A percentile compares a stretch with the other conserved stretches of the same genome.
Conservation (phyloP, 1,140 invertebrate genomes). For the Drosophila ananassae region DNA sequence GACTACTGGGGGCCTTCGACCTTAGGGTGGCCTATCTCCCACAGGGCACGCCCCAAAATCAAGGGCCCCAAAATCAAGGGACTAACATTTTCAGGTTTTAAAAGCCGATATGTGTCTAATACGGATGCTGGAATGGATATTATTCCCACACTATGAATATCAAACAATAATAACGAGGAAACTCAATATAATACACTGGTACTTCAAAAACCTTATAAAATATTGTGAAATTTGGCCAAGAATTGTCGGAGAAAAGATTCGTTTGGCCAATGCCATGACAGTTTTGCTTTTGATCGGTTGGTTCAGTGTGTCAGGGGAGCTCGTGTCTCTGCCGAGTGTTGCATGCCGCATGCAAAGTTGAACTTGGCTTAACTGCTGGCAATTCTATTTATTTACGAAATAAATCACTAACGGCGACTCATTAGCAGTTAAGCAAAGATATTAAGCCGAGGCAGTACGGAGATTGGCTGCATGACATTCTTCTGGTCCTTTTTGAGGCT, state of each 20-base stretch:
- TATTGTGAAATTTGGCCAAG: not conserved
- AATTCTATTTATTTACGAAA: constrained; percentile 82
- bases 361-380: constrained; percentile 60
- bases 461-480: constrained; percentile 76
- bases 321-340: constrained; percentile 46
- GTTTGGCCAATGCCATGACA: not conserved
- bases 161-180: no score
- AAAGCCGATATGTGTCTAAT: not conserved
- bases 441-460: constrained; percentile 55
- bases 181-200: no score
- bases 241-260: not conserved
- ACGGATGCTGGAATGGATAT: not conserved
- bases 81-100: no score
- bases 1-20: constrained; percentile 25
- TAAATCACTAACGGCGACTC: constrained; percentile 83
- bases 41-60: constrained; percentile 8
- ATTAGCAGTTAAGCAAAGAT: constrained; percentile 82
- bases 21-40: constrained; percentile 5
- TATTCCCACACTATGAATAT: no score
- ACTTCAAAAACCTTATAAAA: no score
- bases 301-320: constrained; percentile 41
- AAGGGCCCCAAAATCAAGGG: not conserved
- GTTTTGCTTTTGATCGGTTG: constrained; percentile 20
- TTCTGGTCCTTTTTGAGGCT: constrained; percentile 23
- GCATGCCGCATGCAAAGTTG: constrained; percentile 74